Base-by-base conservation (phyloP, 2,888 invertebrate genomes). In the Polietes domitor region DNA sequence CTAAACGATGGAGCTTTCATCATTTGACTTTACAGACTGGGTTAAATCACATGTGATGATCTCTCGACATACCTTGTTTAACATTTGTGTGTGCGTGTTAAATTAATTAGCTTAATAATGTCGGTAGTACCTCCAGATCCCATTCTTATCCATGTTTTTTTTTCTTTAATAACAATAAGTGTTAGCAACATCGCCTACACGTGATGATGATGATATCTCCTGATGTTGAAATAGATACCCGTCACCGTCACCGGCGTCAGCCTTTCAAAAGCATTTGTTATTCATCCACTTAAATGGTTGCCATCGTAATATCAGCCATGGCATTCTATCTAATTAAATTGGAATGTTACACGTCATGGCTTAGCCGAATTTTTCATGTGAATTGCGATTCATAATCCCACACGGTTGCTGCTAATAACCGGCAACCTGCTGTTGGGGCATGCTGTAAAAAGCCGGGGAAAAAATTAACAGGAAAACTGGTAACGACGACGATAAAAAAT, bases 231-330 rank as follows among this genome's bases (percentile, higher is more conserved):
- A 47, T n/a, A 15, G n/a, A 47, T n/a, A 47, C 47, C 15, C n/a
- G n/a, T n/a, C 5, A 10, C 10, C 41, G 41, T 41, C 6, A 41
- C 32, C n/a, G n/a, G n/a, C n/a, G 32, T 32, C 32, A 32, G 32
- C 9, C 9, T 41, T 7, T 5, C 41, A 12, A 12, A 41, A 12
- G 2, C 58, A 58, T 58, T 58, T 58, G 58, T 58, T 26, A 58
- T 58, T 0, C 58, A 58, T 26, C 58, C 58, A 26, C 58, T 58
- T 58, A 58, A 58, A 58, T 26, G 58, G 1, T 58, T 58, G 58
- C 26, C 15, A 6, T 2, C 26, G 15, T 15, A 58, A 26, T 12
- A 58, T 3, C 58, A 58, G 3, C 12, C 12, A 15, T 21, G 58
- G 26, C 9, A 58, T 24, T 24, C 15, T 26, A 58, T 26, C 26